Conservation (phyloP, 2,888 invertebrate genomes). For the Lasioglossum villosulum region DNA sequence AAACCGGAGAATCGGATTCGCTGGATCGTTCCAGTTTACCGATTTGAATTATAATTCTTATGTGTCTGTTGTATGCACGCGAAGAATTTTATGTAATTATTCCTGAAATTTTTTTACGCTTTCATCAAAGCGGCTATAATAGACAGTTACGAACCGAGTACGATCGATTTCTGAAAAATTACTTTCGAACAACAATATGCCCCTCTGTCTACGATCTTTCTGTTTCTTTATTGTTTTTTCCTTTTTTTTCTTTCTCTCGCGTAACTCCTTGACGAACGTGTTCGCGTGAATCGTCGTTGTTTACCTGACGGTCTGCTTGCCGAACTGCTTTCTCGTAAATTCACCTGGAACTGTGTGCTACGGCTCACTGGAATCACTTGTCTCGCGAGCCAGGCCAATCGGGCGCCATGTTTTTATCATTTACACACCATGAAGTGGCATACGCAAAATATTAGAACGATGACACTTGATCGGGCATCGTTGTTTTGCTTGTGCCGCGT, state of each 20-base stretch:
- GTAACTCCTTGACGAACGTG: background rate
- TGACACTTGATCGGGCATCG: conserved; percentile 10
- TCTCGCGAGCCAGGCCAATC: conserved; percentile 63
- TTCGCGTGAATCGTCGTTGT: conserved; percentile 24
- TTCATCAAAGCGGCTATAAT: background rate
- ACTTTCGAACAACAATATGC: background rate
- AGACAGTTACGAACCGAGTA: background rate
- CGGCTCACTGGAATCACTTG: conserved; percentile 64
- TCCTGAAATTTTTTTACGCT: background rate
- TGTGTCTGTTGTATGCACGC: background rate
- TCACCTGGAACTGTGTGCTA: conserved; percentile 49
- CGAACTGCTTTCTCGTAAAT: conserved; percentile 65
- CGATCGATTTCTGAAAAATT: background rate
- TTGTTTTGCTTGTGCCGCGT: conserved; percentile 7
- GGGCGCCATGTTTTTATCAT: conserved; percentile 71
- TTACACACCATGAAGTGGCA: conserved; percentile 51
- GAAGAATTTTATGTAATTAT: background rate
- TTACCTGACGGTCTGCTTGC: conserved; percentile 30
- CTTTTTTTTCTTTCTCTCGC: background rate
- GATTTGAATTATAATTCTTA: conserved; percentile 6
- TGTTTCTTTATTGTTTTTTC: background rate
- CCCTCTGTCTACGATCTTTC: background rate
- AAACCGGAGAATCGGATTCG: conserved; percentile 63
- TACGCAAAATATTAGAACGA: conserved; percentile 43
- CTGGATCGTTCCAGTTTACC: conserved; percentile 46